A percentile compares a stretch with the other conserved stretches of the same genome.
phyloP scores from a whole-genome alignment of 2,797 vertebrate genomes.

The Cossypha dichroa region DNA sequence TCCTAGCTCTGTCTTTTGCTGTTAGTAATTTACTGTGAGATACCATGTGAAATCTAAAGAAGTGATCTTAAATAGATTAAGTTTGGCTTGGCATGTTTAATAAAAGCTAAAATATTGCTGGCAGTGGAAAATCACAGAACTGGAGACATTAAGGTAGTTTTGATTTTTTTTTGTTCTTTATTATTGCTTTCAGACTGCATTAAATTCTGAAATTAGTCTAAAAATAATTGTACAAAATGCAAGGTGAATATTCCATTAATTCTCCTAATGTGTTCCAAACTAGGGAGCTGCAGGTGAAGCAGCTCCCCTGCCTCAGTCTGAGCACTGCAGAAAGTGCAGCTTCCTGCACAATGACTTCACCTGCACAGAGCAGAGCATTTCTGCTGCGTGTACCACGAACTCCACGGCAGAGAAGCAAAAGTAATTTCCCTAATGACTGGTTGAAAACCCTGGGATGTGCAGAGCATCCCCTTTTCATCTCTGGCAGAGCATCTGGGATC shows the following conservation, averaged over 20 bases:
- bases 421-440: conserved; percentile 6
- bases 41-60: not conserved
- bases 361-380: not conserved
- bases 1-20: not conserved
- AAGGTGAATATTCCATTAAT: not conserved
- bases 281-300: not conserved
- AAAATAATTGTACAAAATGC: not conserved
- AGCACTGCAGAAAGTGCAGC: not conserved
- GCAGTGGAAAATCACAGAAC: not conserved
- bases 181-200: not conserved
- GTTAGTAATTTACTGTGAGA: not conserved
- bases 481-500: not conserved
- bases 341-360: not conserved
- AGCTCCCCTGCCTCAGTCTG: not conserved
- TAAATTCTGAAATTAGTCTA: not conserved
- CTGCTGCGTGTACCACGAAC: not conserved
- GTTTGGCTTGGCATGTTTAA: not conserved
- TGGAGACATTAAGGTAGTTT: not conserved
- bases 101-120: not conserved
- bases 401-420: not conserved
- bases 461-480: not conserved
- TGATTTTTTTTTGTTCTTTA: not conserved
- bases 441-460: not conserved
- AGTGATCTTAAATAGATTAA: not conserved
- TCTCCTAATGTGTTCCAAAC: not conserved